phyloP scores from a whole-genome alignment of 2,797 vertebrate species.

The Microcaecilia unicolor region DNA sequence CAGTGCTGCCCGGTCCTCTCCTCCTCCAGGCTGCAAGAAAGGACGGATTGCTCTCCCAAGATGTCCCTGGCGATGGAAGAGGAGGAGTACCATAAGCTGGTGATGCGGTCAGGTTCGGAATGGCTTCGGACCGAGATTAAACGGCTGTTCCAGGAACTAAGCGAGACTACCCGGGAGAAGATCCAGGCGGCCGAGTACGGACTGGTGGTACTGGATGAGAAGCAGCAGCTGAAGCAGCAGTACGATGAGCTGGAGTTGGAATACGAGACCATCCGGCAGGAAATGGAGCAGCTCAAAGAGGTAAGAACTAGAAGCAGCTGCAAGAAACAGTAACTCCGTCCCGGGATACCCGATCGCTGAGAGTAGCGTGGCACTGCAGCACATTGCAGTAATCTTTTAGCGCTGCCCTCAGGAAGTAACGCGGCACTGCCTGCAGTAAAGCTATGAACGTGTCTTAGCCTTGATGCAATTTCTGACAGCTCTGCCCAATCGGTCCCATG shows the following conservation, averaged over 20 bases:
- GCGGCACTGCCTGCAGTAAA: too few relatives aligned
- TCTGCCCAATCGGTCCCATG: too few relatives aligned
- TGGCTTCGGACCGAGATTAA: slow-evolving; percentile 79
- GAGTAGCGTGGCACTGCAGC: too few relatives aligned
- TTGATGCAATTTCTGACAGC: too few relatives aligned
- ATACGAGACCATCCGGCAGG: slow-evolving; percentile 76
- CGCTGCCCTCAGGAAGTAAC: too few relatives aligned
- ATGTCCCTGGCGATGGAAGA: slow-evolving; percentile 70
- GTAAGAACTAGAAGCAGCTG: slow-evolving; percentile 41
- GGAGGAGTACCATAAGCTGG: slow-evolving; percentile 68
- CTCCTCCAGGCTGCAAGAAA: not conserved
- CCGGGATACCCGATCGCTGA: too few relatives aligned
- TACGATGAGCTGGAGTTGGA: slow-evolving; percentile 88
- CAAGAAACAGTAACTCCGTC: too few relatives aligned
- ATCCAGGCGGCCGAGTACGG: slow-evolving; percentile 97
- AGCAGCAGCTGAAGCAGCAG: slow-evolving; percentile 85
- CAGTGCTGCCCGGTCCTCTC: not conserved
- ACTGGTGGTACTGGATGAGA: slow-evolving; percentile 92
- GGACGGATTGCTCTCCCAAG: slow-evolving; percentile 14
- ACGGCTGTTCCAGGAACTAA: slow-evolving; percentile 78
- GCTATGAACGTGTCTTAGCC: too few relatives aligned
- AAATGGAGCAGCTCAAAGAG: slow-evolving; percentile 91
- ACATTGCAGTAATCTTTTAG: too few relatives aligned
- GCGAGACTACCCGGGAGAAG: slow-evolving; percentile 88
- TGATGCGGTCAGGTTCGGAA: slow-evolving; percentile 79